These are phyloP conservation scores for Netelia inedita DNA, from an alignment of 2,888 invertebrate genomes.

Conservation along the genomic window DNA sequence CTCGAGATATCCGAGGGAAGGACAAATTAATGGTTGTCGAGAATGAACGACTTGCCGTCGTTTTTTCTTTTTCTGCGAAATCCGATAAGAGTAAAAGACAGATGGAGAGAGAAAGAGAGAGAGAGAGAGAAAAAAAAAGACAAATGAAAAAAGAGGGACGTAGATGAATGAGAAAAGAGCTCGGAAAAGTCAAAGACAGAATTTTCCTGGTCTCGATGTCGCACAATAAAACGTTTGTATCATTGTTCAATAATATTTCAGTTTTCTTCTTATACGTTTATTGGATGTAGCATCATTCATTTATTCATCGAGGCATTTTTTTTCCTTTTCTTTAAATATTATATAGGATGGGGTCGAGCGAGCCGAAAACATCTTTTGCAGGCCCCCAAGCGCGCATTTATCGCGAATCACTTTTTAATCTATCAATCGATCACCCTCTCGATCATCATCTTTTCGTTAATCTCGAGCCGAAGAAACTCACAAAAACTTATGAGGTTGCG, in stretches of 20 bases:
- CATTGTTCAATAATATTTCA: slow-evolving; percentile 47
- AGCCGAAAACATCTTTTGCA: slow-evolving; percentile 70
- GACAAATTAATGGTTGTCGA: background rate
- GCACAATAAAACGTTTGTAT: slow-evolving; percentile 54
- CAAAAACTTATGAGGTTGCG: slow-evolving; percentile 42
- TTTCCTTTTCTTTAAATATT: slow-evolving; percentile 55
- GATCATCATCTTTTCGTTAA: slow-evolving; percentile 51
- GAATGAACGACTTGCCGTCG: background rate
- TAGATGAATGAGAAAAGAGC: slow-evolving; percentile 39
- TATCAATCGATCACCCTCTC: slow-evolving; percentile 61
- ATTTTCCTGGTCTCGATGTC: slow-evolving; percentile 27
- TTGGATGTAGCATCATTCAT: slow-evolving; percentile 71
- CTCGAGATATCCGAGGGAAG: slow-evolving; percentile 31
- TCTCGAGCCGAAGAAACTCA: slow-evolving; percentile 42
- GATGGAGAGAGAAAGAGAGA: slow-evolving; percentile 6
- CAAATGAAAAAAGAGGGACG: slow-evolving; percentile 58
- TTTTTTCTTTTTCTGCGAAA: background rate
- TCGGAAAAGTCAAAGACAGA: slow-evolving; percentile 20
- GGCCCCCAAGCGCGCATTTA: slow-evolving; percentile 58
- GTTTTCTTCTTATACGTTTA: slow-evolving; percentile 70
- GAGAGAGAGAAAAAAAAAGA: slow-evolving; percentile 44
- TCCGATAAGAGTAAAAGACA: slow-evolving; percentile 29
- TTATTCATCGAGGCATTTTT: slow-evolving; percentile 73
- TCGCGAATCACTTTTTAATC: slow-evolving; percentile 62
- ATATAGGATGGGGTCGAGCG: slow-evolving; percentile 71